Evolutionary conservation across 2,797 vertebrate genomes (phyloP), one percentile per base, ranked within the genome.

Genomic region (Bryconaethiops microstoma): DNA sequence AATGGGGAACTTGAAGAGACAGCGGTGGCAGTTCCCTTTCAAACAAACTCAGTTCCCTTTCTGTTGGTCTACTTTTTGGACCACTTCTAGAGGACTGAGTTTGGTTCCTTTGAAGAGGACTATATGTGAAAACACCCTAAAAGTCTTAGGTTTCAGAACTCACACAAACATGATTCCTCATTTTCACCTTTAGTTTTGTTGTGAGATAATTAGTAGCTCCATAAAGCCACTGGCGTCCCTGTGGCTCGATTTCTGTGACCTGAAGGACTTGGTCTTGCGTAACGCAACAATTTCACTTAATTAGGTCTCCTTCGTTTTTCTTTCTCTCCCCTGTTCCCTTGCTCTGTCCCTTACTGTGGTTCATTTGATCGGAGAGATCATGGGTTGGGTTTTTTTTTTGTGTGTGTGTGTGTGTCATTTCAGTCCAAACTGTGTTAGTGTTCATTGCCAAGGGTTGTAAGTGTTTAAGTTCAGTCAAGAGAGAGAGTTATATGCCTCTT

Each of bases 261-360:
- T 80, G 62, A 21, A 71, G 60, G 39, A 52, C 29, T 63, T 39
- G 39, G n/a, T 74, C 74, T 92, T 92, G 78, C 13, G 35, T 78
- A 91, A 91, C 76, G 63, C n/a, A 67, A n/a, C 50, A n/a, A 9
- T 59, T 75, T 79, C 21, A 69, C 19, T 62, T 70, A 81, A 77
- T 79, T 54, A 77, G 29, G 29, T 9, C 7, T 13, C 48, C 55
- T 12, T 19, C 76, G 52, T 40, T 81, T 78, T 77, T 78, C 55
- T 40, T 81, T 76, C 29, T 74, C 35, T 75, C 39, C 45, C 52
- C 16, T 79, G 25, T 3, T 29, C 42, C 16, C 5, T 35, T 39
- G 55, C 29, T 76, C 16, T 13, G 8, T 39, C 62, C 3, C 52
- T 70, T 17, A 6, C 25, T 60, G 67, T 50, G 35, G 52, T 77